phyloP scores from a whole-genome alignment of 2,797 vertebrate genomes.

The Choloepus didactylus region DNA sequence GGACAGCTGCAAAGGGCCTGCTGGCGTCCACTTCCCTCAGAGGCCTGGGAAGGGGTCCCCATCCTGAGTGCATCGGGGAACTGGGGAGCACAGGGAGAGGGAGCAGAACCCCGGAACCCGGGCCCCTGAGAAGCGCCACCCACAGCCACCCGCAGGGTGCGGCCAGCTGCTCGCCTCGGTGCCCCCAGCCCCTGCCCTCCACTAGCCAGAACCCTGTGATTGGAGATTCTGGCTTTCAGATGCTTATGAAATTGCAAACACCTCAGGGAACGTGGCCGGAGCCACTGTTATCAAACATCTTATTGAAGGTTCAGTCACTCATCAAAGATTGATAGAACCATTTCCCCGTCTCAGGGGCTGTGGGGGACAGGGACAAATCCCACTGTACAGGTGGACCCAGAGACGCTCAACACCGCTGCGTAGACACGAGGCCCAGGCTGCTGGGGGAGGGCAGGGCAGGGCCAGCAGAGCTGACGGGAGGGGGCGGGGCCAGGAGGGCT shows the following conservation, averaged over 20 bases:
- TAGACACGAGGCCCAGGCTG: not conserved
- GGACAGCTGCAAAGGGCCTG: not conserved
- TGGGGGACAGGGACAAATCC: not conserved
- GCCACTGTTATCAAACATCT: slow-evolving; percentile 4
- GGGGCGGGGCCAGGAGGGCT: too few species aligned
- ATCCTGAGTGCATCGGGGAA: not conserved
- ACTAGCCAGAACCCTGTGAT: not conserved
- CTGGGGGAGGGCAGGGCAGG: too few species aligned
- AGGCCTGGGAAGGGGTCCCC: not conserved
- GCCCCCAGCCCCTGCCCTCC: not conserved
- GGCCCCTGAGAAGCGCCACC: not conserved
- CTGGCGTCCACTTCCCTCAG: not conserved
- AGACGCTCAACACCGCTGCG: not conserved
- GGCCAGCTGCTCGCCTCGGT: too few species aligned
- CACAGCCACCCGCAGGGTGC: fast-evolving
- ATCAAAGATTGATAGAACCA: slow-evolving; percentile 18
- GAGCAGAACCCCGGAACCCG: not conserved
- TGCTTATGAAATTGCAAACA: not conserved
- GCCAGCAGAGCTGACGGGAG: too few species aligned
- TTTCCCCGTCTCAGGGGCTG: not conserved
- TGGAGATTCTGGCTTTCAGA: not conserved
- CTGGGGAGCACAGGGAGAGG: not conserved
- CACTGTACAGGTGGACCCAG: not conserved
- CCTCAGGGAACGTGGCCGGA: not conserved
- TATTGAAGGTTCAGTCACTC: slow-evolving; percentile 34